Conservation (phyloP, 2,797 vertebrate genomes). For the Neosilurus mollespiculum region DNA sequence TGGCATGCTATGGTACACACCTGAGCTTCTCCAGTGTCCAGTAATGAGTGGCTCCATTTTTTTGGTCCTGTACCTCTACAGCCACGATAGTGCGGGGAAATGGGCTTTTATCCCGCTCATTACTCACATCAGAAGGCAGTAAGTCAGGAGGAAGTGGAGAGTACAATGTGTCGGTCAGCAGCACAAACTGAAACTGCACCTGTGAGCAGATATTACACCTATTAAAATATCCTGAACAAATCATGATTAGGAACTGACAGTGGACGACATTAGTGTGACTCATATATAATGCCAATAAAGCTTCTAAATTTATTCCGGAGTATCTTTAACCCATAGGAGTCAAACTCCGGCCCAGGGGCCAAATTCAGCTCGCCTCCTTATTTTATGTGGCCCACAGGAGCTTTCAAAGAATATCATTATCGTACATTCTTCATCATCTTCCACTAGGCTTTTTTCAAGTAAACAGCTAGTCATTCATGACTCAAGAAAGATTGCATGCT, state of each 20-base stretch:
- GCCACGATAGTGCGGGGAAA: conserved; percentile 96
- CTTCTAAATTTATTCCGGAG: not conserved
- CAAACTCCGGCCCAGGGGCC: too few species aligned
- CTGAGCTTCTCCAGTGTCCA: conserved; percentile 97
- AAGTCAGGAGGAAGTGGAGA: conserved; percentile 92
- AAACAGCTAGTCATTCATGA: too few species aligned
- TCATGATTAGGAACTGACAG: not conserved
- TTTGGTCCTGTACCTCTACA: conserved; percentile 95
- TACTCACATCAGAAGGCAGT: conserved; percentile 81
- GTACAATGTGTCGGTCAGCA: conserved; percentile 95
- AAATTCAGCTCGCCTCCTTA: too few species aligned
- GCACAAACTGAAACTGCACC: conserved; percentile 98
- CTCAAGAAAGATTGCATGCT: too few species aligned
- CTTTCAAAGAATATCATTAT: too few species aligned
- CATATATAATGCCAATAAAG: not conserved
- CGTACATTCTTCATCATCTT: too few species aligned
- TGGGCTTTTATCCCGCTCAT: conserved; percentile 84
- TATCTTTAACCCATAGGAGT: too few species aligned
- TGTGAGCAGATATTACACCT: conserved; percentile 56
- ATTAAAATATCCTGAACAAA: not conserved
- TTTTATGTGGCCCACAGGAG: too few species aligned
- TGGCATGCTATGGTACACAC: conserved; percentile 62
- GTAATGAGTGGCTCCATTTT: conserved; percentile 95
- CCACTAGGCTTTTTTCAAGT: too few species aligned
- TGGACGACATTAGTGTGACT: not conserved